Conservation (phyloP, 1,140 invertebrate genomes). For the Drosophila mojavensis region DNA sequence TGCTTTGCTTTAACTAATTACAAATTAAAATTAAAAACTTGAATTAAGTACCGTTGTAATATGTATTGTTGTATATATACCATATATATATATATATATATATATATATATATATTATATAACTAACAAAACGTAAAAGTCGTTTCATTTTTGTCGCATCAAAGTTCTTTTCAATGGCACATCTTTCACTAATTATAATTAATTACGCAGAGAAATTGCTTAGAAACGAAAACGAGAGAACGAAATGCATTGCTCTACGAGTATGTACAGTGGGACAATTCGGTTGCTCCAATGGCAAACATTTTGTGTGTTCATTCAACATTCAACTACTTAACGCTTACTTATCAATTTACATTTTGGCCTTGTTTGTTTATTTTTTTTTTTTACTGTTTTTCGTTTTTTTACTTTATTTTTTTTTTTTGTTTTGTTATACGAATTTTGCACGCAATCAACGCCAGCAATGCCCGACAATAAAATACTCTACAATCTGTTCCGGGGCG, state of each 20-base stretch:
- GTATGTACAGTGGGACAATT: constrained; percentile 72
- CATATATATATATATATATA: constrained; percentile 63
- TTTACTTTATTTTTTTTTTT: constrained; percentile 15
- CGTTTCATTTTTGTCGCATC: constrained; percentile 56
- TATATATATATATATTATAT: constrained; percentile 57
- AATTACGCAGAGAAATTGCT: constrained; percentile 8
- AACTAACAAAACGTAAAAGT: constrained; percentile 46
- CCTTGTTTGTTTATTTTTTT: constrained; percentile 37
- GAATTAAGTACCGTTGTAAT: constrained; percentile 40
- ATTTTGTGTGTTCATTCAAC: constrained; percentile 31
- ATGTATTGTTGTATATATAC: constrained; percentile 47
- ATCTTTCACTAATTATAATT: constrained; percentile 51
- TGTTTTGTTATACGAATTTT: constrained; percentile 55
- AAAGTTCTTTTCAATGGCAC: constrained; percentile 74
- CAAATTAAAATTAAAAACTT: constrained; percentile 9
- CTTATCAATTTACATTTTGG: constrained; percentile 65
- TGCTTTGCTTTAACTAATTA: constrained; percentile 39
- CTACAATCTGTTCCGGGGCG: constrained; percentile 30
- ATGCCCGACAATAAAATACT: constrained; percentile 48
- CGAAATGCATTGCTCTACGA: constrained; percentile 63
- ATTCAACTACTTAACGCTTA: constrained; percentile 72
- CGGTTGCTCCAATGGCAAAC: constrained; percentile 24
- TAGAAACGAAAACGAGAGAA: constrained; percentile 10
- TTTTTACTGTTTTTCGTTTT: constrained; percentile 8
- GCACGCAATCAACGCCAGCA: constrained; percentile 64